phyloP scores from a whole-genome alignment of 2,113 vertebrate species.

The Coracopsis vasa region DNA sequence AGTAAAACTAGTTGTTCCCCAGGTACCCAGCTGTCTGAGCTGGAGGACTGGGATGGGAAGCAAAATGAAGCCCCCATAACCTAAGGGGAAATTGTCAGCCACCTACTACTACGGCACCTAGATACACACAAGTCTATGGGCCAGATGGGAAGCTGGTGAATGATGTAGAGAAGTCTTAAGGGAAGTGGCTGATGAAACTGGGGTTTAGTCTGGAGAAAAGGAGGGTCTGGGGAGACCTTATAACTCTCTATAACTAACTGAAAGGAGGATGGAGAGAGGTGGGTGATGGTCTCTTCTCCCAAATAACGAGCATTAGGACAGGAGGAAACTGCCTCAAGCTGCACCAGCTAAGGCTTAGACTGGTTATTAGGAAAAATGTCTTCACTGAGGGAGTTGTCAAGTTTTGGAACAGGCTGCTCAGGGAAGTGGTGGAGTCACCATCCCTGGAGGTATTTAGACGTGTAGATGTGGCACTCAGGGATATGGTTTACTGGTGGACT shows the following conservation, averaged over 20 bases:
- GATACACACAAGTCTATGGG: not conserved
- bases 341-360: not conserved
- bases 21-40: not conserved
- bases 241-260: not conserved
- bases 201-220: not conserved
- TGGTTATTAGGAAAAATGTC: not conserved
- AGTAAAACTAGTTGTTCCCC: not conserved
- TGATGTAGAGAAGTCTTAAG: not conserved
- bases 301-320: not conserved
- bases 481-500: not conserved
- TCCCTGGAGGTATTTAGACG: not conserved
- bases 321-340: not conserved
- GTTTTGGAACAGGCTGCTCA: not conserved
- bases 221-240: not conserved
- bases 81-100: not conserved
- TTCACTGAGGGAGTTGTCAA: not conserved
- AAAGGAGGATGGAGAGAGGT: not conserved
- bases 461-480: not conserved
- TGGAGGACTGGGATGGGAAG: not conserved
- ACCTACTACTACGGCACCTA: not conserved
- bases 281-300: not conserved
- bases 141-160: not conserved
- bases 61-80: not conserved
- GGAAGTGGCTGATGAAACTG: not conserved
- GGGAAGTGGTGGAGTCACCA: not conserved